Evolutionary conservation across 2,797 vertebrate genomes (phyloP), one percentile per base, ranked within the genome.

Genomic region (Limosa lapponica): DNA sequence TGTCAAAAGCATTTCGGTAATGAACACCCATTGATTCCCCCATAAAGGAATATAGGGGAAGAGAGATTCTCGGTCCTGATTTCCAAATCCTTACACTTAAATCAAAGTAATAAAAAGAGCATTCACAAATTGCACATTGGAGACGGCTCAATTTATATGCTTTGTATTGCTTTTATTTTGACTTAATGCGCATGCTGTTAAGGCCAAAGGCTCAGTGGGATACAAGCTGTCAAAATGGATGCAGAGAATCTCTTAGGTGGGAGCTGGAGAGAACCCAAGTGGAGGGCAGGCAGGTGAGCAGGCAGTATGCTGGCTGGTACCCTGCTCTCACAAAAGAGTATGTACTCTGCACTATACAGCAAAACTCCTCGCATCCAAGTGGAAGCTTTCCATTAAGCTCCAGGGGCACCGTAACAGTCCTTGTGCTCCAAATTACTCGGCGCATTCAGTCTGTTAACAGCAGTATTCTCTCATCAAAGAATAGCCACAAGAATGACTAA

Each of bases 1-100:
- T 78, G n/a, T 93, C 81, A 82, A 84, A 91, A 95, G 22, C 28
- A 62, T 91, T 89, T 93, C 69, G 70, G 54, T 79, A 90, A 94
- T 43, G 65, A 90, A 65, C n/a, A 72, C 16, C 30, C 30, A 57
- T 51, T 62, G 88, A 88, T 78, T 91, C 30, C 7, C 18, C 46
- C 20, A 32, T 54, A 82, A 90, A 89, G 49, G 46, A 75, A 61
- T 69, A 43, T 5, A 52, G n/a, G 8, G 17, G 30, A 46, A 58
- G 57, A 78, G 44, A 86, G 11, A 86, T 43, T 81, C 18, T 86
- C 34, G 46, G 16, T 62, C 44, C 62, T 41, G 37, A 65, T 89
- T 94, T 89, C 48, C 16, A 85, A 82, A 80, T 55, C 19, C 30
- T 94, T 55, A 65, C 18, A 32, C 58, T 92, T 62, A 82, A 90